These are phyloP conservation scores for Gastracanthus pulcherrimus DNA, from an alignment of 2,888 invertebrate genomes.

Conservation along the genomic window DNA sequence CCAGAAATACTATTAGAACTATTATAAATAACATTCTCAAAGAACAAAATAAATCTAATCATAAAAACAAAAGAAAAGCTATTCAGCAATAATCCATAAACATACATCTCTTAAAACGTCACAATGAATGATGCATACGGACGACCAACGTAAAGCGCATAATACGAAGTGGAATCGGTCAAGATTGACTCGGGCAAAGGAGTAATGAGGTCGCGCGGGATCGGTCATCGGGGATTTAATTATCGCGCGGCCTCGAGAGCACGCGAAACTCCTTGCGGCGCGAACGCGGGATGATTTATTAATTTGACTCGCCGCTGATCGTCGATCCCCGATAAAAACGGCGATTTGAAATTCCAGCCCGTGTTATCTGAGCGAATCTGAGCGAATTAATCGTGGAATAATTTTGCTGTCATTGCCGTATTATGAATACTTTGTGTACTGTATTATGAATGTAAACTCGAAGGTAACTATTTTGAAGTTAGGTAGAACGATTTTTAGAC, in stretches of 20 bases:
- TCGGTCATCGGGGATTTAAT: conserved; percentile 44
- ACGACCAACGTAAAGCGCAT: too few relatives aligned
- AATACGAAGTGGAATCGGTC: not conserved
- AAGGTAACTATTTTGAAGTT: too few relatives aligned
- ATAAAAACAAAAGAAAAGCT: too few relatives aligned
- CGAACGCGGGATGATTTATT: not conserved
- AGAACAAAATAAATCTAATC: too few relatives aligned
- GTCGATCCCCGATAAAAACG: not conserved
- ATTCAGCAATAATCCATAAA: not conserved
- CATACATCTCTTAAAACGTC: not conserved
- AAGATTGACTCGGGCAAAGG: not conserved
- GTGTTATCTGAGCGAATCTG: not conserved
- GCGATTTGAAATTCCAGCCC: not conserved
- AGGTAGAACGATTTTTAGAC: not conserved
- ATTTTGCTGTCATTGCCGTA: not conserved
- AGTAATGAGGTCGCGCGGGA: conserved; percentile 16
- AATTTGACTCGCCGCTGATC: not conserved
- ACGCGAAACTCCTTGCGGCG: not conserved
- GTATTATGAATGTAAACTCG: not conserved
- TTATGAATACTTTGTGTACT: not conserved
- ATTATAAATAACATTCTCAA: too few relatives aligned
- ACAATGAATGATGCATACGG: too few relatives aligned
- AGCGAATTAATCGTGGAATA: not conserved
- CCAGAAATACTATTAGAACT: too few relatives aligned
- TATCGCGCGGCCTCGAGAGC: not conserved